Conservation (phyloP, 1,140 invertebrate genomes). For the Trachelipus rathkii region DNA sequence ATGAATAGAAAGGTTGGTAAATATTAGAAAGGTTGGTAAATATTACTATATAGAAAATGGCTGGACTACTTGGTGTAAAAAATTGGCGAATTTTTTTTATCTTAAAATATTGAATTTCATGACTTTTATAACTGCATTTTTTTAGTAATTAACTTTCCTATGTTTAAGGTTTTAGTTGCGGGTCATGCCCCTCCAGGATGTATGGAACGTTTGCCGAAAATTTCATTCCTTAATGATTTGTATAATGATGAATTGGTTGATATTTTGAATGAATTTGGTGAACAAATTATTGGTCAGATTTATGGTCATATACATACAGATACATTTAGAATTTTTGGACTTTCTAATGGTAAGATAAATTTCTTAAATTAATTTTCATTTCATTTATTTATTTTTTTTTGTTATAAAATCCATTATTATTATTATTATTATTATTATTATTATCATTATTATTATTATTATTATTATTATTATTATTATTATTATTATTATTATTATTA, state of each 20-base stretch:
- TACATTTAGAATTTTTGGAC: conserved; percentile 59
- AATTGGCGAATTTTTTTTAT: no score
- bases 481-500: conserved; percentile 23
- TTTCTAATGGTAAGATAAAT: conserved; percentile 21
- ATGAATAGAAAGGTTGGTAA: conserved; percentile 31
- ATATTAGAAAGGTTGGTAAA: conserved; percentile 27
- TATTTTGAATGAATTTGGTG: conserved; percentile 65
- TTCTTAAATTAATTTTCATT: no score
- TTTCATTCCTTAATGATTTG: conserved; percentile 48
- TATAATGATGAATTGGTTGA: conserved; percentile 60
- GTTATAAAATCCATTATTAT: no score
- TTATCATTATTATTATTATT: no score
- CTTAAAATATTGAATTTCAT: no score
- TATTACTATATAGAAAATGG: no score
- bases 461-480: no score
- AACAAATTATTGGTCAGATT: conserved; percentile 83
- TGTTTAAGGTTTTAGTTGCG: conserved; percentile 75
- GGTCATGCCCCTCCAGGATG: conserved; percentile 83
- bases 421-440: no score
- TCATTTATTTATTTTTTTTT: no score
- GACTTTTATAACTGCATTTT: no score
- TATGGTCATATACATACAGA: conserved; percentile 89
- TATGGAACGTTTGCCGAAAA: conserved; percentile 62
- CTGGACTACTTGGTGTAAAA: no score
- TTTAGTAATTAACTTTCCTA: neutral